phyloP scores from a whole-genome alignment of 2,113 vertebrate species.

The Barnardius zonarius region DNA sequence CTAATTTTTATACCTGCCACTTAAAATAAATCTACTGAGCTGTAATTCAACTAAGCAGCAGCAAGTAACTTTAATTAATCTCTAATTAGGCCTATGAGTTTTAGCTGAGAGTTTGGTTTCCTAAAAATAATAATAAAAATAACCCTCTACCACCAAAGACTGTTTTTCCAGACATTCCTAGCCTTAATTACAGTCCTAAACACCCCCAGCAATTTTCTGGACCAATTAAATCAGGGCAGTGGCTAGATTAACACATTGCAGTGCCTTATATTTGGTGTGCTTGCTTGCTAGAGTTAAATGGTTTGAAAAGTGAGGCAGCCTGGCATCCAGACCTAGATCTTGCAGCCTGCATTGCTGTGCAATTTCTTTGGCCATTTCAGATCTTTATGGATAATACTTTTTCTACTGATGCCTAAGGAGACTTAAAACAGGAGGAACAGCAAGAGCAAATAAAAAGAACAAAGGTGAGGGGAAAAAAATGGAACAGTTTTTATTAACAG shows the following conservation, averaged over 20 bases:
- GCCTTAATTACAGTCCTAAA: constrained; percentile 69
- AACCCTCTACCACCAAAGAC: constrained; percentile 4
- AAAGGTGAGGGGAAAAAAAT: background rate
- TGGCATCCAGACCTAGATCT: constrained; percentile 22
- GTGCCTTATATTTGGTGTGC: constrained; percentile 10
- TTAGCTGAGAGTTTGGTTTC: constrained; percentile 50
- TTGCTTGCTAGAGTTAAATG: constrained; percentile 7
- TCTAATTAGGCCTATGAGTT: constrained; percentile 72
- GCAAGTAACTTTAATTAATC: constrained; percentile 73
- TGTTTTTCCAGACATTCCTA: constrained; percentile 25
- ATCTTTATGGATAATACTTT: background rate
- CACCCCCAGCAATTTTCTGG: constrained; percentile 58
- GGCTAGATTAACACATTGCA: constrained; percentile 18
- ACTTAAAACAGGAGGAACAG: background rate
- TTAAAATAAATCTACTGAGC: constrained; percentile 56
- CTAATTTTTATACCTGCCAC: constrained; percentile 56
- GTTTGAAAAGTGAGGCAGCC: background rate
- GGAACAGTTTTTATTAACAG: background rate
- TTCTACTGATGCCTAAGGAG: background rate
- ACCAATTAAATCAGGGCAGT: constrained; percentile 63
- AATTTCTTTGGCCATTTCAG: background rate
- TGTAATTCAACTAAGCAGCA: constrained; percentile 59
- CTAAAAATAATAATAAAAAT: constrained; percentile 45
- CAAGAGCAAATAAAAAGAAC: background rate
- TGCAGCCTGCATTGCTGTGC: background rate